These are phyloP conservation scores for Sialis lutaria DNA, from an alignment of 2,888 invertebrate genomes.

Conservation along the genomic window DNA sequence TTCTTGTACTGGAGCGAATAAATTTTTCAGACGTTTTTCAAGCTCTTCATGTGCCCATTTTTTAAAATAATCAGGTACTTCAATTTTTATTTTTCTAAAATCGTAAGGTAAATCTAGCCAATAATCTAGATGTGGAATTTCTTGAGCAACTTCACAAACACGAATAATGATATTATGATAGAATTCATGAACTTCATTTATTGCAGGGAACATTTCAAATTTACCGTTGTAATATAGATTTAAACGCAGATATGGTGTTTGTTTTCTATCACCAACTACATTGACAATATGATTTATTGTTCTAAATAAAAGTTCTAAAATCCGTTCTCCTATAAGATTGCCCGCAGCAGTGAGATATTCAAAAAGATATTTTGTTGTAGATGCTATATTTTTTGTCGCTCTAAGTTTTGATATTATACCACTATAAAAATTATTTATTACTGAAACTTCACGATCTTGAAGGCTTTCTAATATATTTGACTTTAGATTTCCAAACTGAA, in stretches of 20 bases:
- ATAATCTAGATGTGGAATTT: conserved; percentile 14
- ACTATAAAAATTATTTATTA: conserved; percentile 30
- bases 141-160: conserved; percentile 15
- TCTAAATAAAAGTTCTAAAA: conserved; percentile 46
- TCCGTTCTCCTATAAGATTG: conserved; percentile 36
- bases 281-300: conserved; percentile 46
- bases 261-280: conserved; percentile 30
- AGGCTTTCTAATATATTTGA: conserved; percentile 25
- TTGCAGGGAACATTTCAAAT: conserved; percentile 39
- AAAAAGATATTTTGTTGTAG: conserved; percentile 3
- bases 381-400: conserved; percentile 1
- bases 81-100: conserved; percentile 14
- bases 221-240: conserved; percentile 33
- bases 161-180: conserved; percentile 39
- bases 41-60: conserved; percentile 7
- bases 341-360: conserved; percentile 12
- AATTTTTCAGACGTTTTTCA: conserved; percentile 5
- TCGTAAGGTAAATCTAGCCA: conserved; percentile 13
- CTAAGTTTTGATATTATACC: conserved; percentile 19
- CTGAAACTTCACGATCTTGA: conserved; percentile 26
- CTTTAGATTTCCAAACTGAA: conserved; percentile 24
- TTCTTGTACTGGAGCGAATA: conserved; percentile 8
- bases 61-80: conserved; percentile 18
- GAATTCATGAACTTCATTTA: conserved; percentile 32
- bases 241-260: conserved; percentile 43